Base-by-base conservation (phyloP, 2,888 invertebrate species). In the Dinocampus coccinellae region DNA sequence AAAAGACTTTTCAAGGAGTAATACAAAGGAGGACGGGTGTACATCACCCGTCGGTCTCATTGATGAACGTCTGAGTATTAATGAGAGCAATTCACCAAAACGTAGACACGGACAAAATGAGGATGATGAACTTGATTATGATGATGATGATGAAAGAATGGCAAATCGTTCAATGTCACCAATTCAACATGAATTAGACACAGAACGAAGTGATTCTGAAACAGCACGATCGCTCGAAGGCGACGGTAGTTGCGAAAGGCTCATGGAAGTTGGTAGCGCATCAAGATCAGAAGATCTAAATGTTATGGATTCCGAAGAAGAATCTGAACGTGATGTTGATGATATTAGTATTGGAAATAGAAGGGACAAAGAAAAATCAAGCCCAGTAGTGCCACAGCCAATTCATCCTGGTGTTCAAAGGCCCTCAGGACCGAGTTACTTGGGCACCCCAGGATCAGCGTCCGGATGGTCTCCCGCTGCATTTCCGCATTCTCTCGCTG, bases 331-430 rank as follows among this genome's bases (percentile, higher is more conserved):
- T 60, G 86, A 85, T 69, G 72, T 81, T 67, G 84, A 83, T 64
- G 62, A 73, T 22, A 70, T 62, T 39, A 73, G 73, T 10, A 6
- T 6, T 20, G 67, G 47, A n/a, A 62, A 24, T 57, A 63, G 72
- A 11, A 77, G 82, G 74, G 84, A 83, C 75, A 85, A 87, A 77
- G 86, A 85, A 76, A 87, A 87, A 71, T 84, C 87, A 53, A 85
- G 91, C 1, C 92, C 93, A 64, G 89, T 93, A 77, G 90, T 93
- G 65, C 93, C 93, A 1, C 93, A 92, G 85, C 92, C 93, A 64
- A 85, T 93, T 78, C 90, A 90, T 80, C 90, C 90, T 4, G 89
- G 90, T 24, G 87, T 92, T 81, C 91, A 92, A 74, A 88, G 92
- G 83, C 85, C 92, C 78, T 89, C 90, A 76, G 89, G 78, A 89